Conservation (phyloP, 1,140 invertebrate genomes). For the Anthonomus grandis region DNA sequence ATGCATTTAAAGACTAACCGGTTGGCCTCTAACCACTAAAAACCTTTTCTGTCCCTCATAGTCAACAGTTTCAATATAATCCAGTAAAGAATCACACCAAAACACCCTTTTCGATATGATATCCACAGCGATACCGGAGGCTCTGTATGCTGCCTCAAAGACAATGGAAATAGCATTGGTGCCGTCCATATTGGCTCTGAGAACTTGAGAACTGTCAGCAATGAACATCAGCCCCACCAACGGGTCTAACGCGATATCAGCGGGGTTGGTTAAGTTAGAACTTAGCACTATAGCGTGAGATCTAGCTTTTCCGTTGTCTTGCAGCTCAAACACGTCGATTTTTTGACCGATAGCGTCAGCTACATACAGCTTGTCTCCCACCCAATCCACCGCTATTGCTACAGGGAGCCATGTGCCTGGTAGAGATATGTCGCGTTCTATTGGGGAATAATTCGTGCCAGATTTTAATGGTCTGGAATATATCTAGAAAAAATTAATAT, state of each 20-base stretch:
- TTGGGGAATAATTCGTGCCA: constrained; percentile 44
- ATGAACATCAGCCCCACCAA: constrained; percentile 90
- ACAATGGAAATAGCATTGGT: constrained; percentile 78
- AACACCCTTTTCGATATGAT: constrained; percentile 86
- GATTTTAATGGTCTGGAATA: constrained; percentile 60
- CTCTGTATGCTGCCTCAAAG: constrained; percentile 86
- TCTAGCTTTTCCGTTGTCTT: constrained; percentile 54
- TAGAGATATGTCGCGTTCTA: constrained; percentile 65
- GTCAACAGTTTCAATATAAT: constrained; percentile 97
- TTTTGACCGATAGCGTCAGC: constrained; percentile 89
- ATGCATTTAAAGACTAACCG: constrained; percentile 36
- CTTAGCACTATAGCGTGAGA: constrained; percentile 87
- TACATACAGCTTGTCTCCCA: constrained; percentile 93
- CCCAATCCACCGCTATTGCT: constrained; percentile 93
- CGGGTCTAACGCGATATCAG: constrained; percentile 90
- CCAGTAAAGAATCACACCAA: constrained; percentile 93
- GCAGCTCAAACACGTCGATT: constrained; percentile 90
- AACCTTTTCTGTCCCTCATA: constrained; percentile 84
- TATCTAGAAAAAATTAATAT: constrained; percentile 55
- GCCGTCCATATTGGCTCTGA: constrained; percentile 90
- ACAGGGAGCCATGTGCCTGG: constrained; percentile 85
- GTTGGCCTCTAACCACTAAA: constrained; percentile 74
- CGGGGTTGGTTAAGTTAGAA: constrained; percentile 85
- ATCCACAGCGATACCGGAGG: constrained; percentile 80
- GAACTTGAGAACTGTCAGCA: constrained; percentile 84